These are phyloP conservation scores for Melierax canorus DNA, from an alignment of 2,113 vertebrate species.

Conservation along the genomic window DNA sequence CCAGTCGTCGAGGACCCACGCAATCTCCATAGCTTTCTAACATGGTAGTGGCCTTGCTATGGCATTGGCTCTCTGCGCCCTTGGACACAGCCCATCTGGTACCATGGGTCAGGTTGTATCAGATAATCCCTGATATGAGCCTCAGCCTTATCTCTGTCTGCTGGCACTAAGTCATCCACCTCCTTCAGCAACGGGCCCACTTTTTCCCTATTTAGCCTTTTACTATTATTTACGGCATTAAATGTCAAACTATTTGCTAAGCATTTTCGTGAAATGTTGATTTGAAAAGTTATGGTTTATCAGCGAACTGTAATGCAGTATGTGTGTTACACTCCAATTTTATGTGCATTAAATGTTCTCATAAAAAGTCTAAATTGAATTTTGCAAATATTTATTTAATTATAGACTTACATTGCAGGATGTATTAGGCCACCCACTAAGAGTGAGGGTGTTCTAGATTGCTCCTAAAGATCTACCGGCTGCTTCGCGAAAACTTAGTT, in stretches of 20 bases:
- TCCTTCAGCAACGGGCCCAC: not conserved
- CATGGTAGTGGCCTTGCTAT: not conserved
- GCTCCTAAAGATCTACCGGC: not conserved
- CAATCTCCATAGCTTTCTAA: rapidly evolving
- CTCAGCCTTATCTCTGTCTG: not conserved
- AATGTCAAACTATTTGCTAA: not conserved
- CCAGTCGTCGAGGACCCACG: not conserved
- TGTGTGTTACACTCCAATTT: not conserved
- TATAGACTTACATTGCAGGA: not conserved
- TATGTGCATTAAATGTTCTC: not conserved
- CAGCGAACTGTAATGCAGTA: not conserved
- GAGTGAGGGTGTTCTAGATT: constrained; percentile 3
- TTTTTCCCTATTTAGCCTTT: not conserved
- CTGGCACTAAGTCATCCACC: not conserved
- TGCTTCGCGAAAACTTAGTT: not conserved
- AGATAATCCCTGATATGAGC: not conserved
- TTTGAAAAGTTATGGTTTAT: not conserved
- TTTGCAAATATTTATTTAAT: constrained; percentile 23
- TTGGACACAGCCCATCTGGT: not conserved
- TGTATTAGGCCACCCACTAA: not conserved
- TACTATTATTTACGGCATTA: not conserved
- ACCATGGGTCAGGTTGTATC: not conserved
- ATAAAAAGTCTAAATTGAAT: not conserved
- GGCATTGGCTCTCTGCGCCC: not conserved
- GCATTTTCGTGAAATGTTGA: not conserved